Evolutionary conservation across 2,888 invertebrate genomes (phyloP).

Genomic region (Catonia carolina): DNA sequence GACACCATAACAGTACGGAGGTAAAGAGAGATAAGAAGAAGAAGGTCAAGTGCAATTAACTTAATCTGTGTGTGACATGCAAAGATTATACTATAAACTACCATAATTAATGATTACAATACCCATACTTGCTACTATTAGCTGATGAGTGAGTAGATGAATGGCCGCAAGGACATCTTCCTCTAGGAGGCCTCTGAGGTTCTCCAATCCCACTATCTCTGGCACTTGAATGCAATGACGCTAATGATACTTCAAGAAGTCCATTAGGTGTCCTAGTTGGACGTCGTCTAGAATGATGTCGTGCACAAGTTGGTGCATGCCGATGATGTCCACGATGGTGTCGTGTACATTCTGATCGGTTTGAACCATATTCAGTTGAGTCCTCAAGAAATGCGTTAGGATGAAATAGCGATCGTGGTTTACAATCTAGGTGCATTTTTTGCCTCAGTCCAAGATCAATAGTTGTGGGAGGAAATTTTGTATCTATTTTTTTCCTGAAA

Average conservation of each 20-base stretch:
- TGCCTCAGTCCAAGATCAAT: constrained; percentile 22
- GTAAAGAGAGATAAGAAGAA: no score
- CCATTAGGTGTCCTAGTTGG: constrained; percentile 40
- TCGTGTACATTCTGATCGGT: constrained; percentile 29
- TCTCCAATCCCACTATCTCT: constrained; percentile 70
- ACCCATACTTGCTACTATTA: constrained; percentile 61
- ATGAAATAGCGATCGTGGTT: constrained; percentile 34
- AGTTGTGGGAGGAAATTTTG: constrained; percentile 18
- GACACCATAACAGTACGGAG: no score
- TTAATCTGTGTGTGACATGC: no score
- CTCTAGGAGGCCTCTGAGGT: constrained; percentile 26
- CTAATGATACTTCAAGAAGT: constrained; percentile 62
- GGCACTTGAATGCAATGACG: constrained; percentile 74
- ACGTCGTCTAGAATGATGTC: constrained; percentile 27
- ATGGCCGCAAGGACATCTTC: constrained; percentile 58
- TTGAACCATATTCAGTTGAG: constrained; percentile 33
- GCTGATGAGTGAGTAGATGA: constrained; percentile 60
- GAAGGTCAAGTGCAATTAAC: no score
- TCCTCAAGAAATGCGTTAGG: constrained; percentile 36
- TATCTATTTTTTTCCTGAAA: constrained; percentile 17
- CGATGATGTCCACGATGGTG: constrained; percentile 30
- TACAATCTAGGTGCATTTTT: constrained; percentile 28
- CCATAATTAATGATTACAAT: constrained; percentile 1
- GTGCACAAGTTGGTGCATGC: constrained; percentile 28
- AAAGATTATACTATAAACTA: no score